Evolutionary conservation across 92 coral and sea anemone species (phyloP), one percentile per base, ranked within the genome.

Genomic region (Porites rus): DNA sequence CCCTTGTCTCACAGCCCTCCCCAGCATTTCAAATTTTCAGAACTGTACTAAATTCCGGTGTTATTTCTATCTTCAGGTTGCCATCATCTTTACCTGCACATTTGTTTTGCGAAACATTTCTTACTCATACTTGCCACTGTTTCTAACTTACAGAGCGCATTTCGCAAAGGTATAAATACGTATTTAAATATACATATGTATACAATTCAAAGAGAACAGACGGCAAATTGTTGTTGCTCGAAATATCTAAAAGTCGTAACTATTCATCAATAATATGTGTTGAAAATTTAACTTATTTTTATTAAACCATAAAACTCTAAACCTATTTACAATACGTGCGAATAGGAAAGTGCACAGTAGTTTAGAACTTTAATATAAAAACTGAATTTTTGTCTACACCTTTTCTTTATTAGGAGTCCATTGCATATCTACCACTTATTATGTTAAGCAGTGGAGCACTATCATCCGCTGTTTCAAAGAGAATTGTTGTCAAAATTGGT

Each of bases 71-170:
- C 68, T 38, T 1, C 46, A 78, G 83, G 50, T 78, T 11, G 51
- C 61, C 11, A 65, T 78, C 24, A 65, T 65, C 28, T 78, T 18
- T 19, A n/a, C 72, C 13, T 78, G 83, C 20, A 10, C 81, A 25
- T 61, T 6, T 12, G 59, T 43, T n/a, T 63, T 62, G 21, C 60
- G 60, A 62, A 22, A 63, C 17, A 28, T 31, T 62, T 46, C 72
- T 18, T 78, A 63, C 10, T 12, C 72, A 20, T 79, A 79, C 21
- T 21, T 79, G 51, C 84, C 84, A 52, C 65, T 67, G 20, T 79
- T 66, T 52, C 84, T 79, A 7, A 65, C 67, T 54, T 56, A 79
- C 63, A 79, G 65, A 65, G 22, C 53, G 2, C 10, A 51, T 5
- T 67, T 79, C 16, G 65, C 8, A n/a, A 79, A 79, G 84, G 84